Conservation (phyloP, 2,888 invertebrate genomes). For the Aricia artaxerxes region DNA sequence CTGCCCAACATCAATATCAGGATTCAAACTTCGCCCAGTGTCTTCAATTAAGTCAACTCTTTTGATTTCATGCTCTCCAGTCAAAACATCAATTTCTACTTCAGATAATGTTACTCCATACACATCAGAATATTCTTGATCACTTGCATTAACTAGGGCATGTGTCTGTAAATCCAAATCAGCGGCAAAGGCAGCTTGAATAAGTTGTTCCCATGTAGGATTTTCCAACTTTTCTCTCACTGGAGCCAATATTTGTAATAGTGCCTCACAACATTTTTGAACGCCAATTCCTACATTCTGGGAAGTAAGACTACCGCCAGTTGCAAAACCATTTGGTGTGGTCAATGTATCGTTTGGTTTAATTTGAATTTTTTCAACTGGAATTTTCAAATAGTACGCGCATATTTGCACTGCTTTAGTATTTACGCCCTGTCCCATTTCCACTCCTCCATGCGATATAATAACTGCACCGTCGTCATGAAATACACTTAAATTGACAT, state of each 20-base stretch:
- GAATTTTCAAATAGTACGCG: slow-evolving; percentile 84
- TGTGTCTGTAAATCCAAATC: slow-evolving; percentile 78
- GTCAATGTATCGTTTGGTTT: slow-evolving; percentile 82
- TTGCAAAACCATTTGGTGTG: slow-evolving; percentile 82
- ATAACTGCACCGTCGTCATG: slow-evolving; percentile 86
- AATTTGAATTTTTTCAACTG: slow-evolving; percentile 82
- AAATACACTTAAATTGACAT: slow-evolving; percentile 82
- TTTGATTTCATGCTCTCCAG: slow-evolving; percentile 84
- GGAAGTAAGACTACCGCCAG: slow-evolving; percentile 82
- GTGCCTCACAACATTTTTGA: slow-evolving; percentile 48
- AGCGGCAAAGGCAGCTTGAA: slow-evolving; percentile 70
- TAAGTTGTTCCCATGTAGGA: slow-evolving; percentile 78
- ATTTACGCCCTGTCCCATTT: slow-evolving; percentile 90
- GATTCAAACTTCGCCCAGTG: slow-evolving; percentile 84
- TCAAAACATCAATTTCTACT: slow-evolving; percentile 87
- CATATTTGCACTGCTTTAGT: slow-evolving; percentile 85
- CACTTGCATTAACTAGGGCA: slow-evolving; percentile 67
- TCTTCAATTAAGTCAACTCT: slow-evolving; percentile 86
- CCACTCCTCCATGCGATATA: slow-evolving; percentile 86
- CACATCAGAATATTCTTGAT: slow-evolving; percentile 75
- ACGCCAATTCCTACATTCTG: slow-evolving; percentile 54
- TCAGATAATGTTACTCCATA: slow-evolving; percentile 83
- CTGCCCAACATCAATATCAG: slow-evolving; percentile 86
- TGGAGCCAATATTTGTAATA: slow-evolving; percentile 56
- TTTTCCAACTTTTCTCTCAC: slow-evolving; percentile 69